phyloP scores from a whole-genome alignment of 2,888 invertebrate species.

The Chydorus sphaericus region DNA sequence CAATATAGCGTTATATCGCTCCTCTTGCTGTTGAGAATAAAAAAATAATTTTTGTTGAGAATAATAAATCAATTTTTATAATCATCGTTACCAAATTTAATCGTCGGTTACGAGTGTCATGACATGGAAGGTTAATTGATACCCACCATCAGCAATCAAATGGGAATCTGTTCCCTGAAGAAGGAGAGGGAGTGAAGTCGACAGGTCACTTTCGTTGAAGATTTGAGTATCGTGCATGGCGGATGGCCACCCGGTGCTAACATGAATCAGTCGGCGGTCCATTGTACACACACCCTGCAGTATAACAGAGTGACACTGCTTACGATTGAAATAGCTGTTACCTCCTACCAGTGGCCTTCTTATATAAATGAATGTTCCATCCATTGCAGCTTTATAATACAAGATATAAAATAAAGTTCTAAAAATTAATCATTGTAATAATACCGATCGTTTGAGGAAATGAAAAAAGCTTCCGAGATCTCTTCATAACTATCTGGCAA shows the following conservation, averaged over 20 bases:
- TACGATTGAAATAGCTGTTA: background rate
- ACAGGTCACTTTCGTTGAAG: background rate
- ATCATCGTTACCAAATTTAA: too few species aligned
- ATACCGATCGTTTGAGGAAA: background rate
- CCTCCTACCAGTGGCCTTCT: too few species aligned
- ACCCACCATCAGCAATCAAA: background rate
- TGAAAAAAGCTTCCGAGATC: background rate
- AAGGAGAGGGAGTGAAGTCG: background rate
- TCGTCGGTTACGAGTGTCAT: too few species aligned
- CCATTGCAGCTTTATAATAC: too few species aligned
- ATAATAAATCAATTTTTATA: too few species aligned
- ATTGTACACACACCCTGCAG: background rate
- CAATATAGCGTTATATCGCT: too few species aligned
- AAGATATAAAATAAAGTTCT: background rate
- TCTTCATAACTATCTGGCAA: background rate
- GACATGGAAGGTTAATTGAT: background rate
- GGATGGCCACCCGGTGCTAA: background rate
- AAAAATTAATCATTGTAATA: background rate
- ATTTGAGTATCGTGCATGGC: background rate
- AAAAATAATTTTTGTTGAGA: too few species aligned
- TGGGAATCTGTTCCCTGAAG: background rate
- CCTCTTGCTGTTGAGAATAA: too few species aligned
- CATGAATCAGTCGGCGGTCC: background rate
- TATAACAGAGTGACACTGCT: background rate
- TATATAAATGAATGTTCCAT: too few species aligned